Base-by-base conservation (phyloP, 2,888 invertebrate genomes). In the Junonia oenone region DNA sequence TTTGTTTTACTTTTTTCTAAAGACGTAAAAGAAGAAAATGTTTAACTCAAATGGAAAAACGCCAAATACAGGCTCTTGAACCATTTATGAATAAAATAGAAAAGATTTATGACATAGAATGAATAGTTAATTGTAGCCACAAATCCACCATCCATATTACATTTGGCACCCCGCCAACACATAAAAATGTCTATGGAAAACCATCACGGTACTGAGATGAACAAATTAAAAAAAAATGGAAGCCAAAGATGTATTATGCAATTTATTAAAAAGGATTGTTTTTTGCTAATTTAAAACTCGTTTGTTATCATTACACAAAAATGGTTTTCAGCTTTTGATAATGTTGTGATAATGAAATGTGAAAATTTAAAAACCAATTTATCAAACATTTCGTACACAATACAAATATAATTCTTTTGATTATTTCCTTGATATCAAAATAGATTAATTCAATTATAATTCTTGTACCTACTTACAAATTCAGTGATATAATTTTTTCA, bases 91-190 rank as follows among this genome's bases (percentile, higher is more conserved):
- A 83, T 80, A 80, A 80, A 73, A 81, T 80, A 76, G 71, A 77
- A 75, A 80, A 60, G 78, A 84, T 84, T 82, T 83, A 84, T 78
- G 66, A 69, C 72, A 73, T 68, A 77, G 76, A 80, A 82, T 79
- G 81, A 81, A 80, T 81, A 78, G 77, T 82, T 83, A 82, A 81
- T 80, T 75, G 76, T 62, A 68, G 69, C 70, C 72, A 71, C 75
- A 77, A 77, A 70, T 73, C 73, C 74, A 64, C 72, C 69, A 72
- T 69, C 76, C 73, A 82, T 78, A 77, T 78, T 72, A 76, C 72
- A 74, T 65, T 69, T 86, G 86, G 86, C 80, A 62, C 59, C 59
- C 47, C 38, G 79, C 85, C 85, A 83, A 78, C 51, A 58, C 67
- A 74, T 56, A 48, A 45, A 52, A 55, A 59, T 51, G 27, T 51